Evolutionary conservation across 2,797 vertebrate species (phyloP).

Genomic region (Cryptoblepharus egeriae): DNA sequence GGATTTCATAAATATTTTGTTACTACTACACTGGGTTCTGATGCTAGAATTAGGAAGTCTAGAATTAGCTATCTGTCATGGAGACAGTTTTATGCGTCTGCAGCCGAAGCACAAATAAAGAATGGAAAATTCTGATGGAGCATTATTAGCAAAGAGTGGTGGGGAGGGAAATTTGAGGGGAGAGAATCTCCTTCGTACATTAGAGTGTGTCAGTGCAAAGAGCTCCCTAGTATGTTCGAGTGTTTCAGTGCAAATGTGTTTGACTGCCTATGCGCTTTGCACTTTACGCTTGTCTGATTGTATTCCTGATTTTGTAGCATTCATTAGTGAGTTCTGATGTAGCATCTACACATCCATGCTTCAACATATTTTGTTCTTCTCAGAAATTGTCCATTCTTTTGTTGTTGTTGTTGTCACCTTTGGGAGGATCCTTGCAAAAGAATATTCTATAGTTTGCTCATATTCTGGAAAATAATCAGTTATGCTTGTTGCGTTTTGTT

Average conservation of each 20-base stretch:
- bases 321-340: not conserved
- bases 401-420: too few species aligned
- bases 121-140: not conserved
- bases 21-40: not conserved
- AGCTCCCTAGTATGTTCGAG: too few species aligned
- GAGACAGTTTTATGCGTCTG: not conserved
- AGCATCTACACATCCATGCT: not conserved
- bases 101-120: not conserved
- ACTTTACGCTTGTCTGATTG: not conserved
- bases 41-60: not conserved
- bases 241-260: too few species aligned
- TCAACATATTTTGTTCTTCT: not conserved
- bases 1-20: slow-evolving; percentile 7
- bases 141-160: not conserved
- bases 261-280: not conserved
- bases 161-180: not conserved
- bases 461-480: not conserved
- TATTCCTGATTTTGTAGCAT: not conserved
- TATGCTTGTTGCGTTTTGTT: not conserved
- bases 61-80: not conserved
- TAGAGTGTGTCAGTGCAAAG: not conserved
- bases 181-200: not conserved
- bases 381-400: not conserved
- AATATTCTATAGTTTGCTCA: not conserved
- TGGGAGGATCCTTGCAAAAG: not conserved